Conservation (phyloP, 2,888 invertebrate genomes). For the Thymelicus sylvestris region DNA sequence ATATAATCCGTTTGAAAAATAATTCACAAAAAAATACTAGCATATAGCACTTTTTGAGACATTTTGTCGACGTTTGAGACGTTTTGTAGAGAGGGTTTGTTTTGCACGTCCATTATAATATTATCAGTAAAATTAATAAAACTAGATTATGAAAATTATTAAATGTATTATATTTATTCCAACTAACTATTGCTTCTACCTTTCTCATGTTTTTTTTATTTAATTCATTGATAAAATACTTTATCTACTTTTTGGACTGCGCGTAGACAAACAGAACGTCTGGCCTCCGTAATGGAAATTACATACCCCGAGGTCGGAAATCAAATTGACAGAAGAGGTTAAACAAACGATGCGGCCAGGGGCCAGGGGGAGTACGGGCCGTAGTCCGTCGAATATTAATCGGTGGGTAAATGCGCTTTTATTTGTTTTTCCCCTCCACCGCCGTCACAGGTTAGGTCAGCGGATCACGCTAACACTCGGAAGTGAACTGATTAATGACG, state of each 20-base stretch:
- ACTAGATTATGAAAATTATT: no score
- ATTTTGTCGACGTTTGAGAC: no score
- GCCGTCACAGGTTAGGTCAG: constrained; percentile 49
- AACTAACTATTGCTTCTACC: no score
- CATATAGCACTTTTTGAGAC: background rate
- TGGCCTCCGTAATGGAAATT: constrained; percentile 80
- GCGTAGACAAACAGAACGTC: constrained; percentile 76
- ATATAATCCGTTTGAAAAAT: background rate
- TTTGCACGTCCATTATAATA: no score
- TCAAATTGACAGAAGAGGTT: constrained; percentile 85
- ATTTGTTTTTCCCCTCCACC: constrained; percentile 72
- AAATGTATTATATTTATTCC: no score
- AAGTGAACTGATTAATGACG: constrained; percentile 38
- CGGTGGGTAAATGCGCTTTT: constrained; percentile 80
- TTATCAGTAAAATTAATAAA: no score
- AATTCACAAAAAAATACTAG: constrained; percentile 11
- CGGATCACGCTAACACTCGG: constrained; percentile 50
- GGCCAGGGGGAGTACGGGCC: constrained; percentile 58
- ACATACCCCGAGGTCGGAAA: constrained; percentile 82
- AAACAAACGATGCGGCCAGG: constrained; percentile 83
- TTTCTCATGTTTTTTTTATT: constrained; percentile 32
- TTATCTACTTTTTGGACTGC: constrained; percentile 65
- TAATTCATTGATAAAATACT: constrained; percentile 59
- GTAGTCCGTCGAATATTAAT: constrained; percentile 76
- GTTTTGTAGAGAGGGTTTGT: no score